These are phyloP conservation scores for Poeciliopsis paucimaculata DNA, from an alignment of 2,797 vertebrate genomes.

Conservation along the genomic window DNA sequence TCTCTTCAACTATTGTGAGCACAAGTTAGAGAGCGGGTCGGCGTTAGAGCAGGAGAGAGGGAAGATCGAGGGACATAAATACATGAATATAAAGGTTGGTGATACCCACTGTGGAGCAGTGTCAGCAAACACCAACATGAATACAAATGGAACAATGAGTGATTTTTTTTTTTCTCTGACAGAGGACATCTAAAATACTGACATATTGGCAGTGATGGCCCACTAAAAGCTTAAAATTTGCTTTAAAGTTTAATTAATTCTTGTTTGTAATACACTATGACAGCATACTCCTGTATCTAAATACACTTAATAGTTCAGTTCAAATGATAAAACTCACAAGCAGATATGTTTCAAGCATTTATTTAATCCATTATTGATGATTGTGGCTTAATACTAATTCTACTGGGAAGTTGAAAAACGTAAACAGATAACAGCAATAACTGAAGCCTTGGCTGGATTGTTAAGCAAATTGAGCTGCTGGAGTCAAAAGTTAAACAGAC, in stretches of 20 bases:
- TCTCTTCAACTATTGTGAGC: slow-evolving; percentile 36
- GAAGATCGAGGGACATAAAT: not conserved
- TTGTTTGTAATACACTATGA: not conserved
- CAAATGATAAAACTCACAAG: not conserved
- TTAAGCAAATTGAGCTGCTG: not conserved
- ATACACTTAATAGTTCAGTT: not conserved
- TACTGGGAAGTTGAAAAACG: no score
- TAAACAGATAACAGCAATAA: not conserved
- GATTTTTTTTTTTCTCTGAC: not conserved
- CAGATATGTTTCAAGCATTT: not conserved
- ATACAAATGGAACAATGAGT: not conserved
- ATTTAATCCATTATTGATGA: not conserved
- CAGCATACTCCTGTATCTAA: not conserved
- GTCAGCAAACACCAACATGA: not conserved
- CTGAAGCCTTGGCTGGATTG: not conserved
- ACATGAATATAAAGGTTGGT: slow-evolving; percentile 14
- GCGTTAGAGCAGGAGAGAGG: slow-evolving; percentile 4
- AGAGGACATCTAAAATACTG: not conserved
- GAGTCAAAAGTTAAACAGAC: not conserved
- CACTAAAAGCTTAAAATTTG: not conserved
- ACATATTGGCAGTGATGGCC: not conserved
- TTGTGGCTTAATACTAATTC: not conserved
- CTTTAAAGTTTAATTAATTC: not conserved
- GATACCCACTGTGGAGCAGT: not conserved
- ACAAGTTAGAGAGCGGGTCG: slow-evolving; percentile 6